Percentiles rank a stretch among this genome's conserved stretches.
Conservation (phyloP, 2,888 invertebrate genomes). For the Tricholauxania praeusta region DNA sequence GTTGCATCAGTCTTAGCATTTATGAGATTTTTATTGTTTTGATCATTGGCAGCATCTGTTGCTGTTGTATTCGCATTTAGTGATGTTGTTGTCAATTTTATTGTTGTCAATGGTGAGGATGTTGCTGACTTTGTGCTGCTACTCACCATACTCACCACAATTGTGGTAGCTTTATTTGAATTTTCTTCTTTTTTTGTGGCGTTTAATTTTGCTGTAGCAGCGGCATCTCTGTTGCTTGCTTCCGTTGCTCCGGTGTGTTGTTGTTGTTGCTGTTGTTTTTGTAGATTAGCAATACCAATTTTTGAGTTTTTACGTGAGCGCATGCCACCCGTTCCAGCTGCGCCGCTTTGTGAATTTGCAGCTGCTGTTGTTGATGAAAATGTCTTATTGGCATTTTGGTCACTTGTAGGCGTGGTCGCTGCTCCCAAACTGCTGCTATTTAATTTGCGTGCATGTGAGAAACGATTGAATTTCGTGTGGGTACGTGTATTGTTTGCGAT, state of each 20-base stretch:
- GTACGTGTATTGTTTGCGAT: conserved; percentile 48
- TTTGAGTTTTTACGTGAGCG: conserved; percentile 66
- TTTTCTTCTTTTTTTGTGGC: conserved; percentile 43
- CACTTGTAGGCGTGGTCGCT: conserved; percentile 49
- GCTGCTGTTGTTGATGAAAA: conserved; percentile 6
- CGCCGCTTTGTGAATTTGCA: neutral
- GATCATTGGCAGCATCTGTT: conserved; percentile 53
- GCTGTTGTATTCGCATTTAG: conserved; percentile 27
- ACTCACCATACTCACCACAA: conserved; percentile 65
- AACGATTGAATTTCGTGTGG: conserved; percentile 61
- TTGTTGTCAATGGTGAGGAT: neutral
- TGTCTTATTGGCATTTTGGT: conserved; percentile 57
- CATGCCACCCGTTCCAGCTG: conserved; percentile 48
- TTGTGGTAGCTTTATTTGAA: conserved; percentile 58
- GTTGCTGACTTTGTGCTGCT: conserved; percentile 43
- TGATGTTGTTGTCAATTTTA: conserved; percentile 3
- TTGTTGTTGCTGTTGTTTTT: conserved; percentile 31
- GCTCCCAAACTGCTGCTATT: conserved; percentile 42
- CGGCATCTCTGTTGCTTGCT: conserved; percentile 37
- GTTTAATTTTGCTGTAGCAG: conserved; percentile 18
- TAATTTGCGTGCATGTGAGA: conserved; percentile 43
- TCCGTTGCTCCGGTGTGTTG: conserved; percentile 24
- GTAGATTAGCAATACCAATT: conserved; percentile 54
- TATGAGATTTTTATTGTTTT: conserved; percentile 60
- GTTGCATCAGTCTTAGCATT: conserved; percentile 60